Base-by-base conservation (phyloP, 2,113 vertebrate genomes). In the Gallinago undulata region DNA sequence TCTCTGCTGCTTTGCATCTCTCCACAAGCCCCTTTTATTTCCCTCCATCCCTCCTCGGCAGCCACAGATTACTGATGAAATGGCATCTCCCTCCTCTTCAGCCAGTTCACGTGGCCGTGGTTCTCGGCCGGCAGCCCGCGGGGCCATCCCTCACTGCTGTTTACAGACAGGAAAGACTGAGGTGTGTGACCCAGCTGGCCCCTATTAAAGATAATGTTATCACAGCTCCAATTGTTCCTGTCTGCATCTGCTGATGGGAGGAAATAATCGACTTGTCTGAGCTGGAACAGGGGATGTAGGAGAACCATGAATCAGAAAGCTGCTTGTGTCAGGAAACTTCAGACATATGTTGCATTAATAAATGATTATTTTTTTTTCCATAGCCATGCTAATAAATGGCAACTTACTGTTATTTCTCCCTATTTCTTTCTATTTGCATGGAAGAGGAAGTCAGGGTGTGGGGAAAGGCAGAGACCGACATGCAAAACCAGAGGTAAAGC, bases 221-320 rank as follows among this genome's bases (percentile, higher is more conserved):
- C 84, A 47, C 74, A 89, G 60, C 47, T 91, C 68, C 51, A 81
- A 77, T 43, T 94, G 82, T 78, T 93, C 79, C 89, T 91, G 80
- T 92, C 87, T 87, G 50, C 73, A 81, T 75, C 76, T 92, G 76
- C 62, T 87, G 50, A 77, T 84, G 81, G 33, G 70, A 95, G 82
- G 91, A 96, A 97, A 96, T 70, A 70, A 96, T 86, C 3, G 0
- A 70, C 55, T 81, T 82, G 84, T 91, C 84, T 39, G 11, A 93
- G 63, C 72, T 80, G 62, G 43, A 85, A 88, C 45, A 83, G 51
- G 72, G 53, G 47, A 93, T 76, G 76, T 11, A 78, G 50, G 64
- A 89, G 68, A 84, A 47, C 76, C 78, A 39, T 19, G 27, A 70
- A 93, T 81, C 69, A 89, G 63, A 89, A 93, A 81, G 64, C 33